Base-by-base conservation (phyloP, 2,797 vertebrate species). In the Artibeus jamaicensis region DNA sequence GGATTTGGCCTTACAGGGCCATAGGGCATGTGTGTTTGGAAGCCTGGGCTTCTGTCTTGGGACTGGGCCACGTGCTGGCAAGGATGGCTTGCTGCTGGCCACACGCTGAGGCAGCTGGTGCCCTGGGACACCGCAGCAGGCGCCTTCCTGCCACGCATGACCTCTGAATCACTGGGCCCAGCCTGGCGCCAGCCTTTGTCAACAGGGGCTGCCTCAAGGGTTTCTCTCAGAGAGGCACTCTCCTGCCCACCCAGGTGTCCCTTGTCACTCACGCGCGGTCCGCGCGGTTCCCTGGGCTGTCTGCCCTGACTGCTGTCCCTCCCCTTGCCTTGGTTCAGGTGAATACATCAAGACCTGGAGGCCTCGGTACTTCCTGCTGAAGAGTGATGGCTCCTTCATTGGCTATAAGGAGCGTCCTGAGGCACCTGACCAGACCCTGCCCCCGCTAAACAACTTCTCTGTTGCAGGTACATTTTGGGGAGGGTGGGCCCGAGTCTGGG, bases 281-380 rank as follows among this genome's bases (percentile, higher is more conserved):
- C 73, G 94, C 70, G 29, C 68, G 44, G 4, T 78, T 32, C 21
- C 3, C 55, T 5, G 32, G 50, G 71, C 79, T 50, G 10, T 65
- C 74, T 70, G 37, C 34, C 37, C 62, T 95, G 84, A 96, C 77
- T 81, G 86, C 53, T 93, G 55, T 67, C 62, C n/a, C 77, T 74
- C 15, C 82, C 10, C 9, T 37, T 70, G 3, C 82, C 26, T 79
- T 42, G 0, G 79, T 96, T 11, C 96, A 99, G 99, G 99, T 91
- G 99, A 99, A 98, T 99, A 99, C 97, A 99, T 99, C 96, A 99
- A 99, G 98, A 99, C 99, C 0, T 99, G 99, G 99, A 98, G 99
- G 16, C 99, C 99, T 29, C 98, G 99, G 1, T 99, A 99, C 97
- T 99, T 99, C 98, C 99, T 99, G 78, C 97, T 99, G 83, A 99